A percentile compares a stretch with the other conserved stretches of the same genome.
phyloP scores from a whole-genome alignment of 2,888 invertebrate species.

The Drosophila conformis region DNA sequence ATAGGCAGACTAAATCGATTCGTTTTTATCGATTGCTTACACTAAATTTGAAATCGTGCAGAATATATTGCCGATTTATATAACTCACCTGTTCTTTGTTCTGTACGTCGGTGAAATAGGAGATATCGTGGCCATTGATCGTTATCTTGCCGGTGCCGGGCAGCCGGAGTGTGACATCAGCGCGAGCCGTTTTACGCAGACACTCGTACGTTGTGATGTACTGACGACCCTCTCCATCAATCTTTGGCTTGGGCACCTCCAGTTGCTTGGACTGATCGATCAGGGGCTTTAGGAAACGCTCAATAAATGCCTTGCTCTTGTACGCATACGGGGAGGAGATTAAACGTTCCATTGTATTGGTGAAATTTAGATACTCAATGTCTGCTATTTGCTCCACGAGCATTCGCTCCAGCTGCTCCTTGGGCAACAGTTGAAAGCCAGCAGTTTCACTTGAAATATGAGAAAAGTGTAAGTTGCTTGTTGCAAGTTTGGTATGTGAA shows the following conservation, averaged over 20 bases:
- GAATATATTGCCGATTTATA: background rate
- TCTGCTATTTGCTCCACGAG: constrained; percentile 90
- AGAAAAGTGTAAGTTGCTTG: background rate
- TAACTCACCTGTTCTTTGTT: constrained; percentile 91
- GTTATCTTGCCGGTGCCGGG: constrained; percentile 93
- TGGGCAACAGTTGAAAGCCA: constrained; percentile 88
- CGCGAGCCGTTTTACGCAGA: constrained; percentile 89
- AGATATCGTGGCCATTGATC: constrained; percentile 92
- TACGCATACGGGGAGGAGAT: constrained; percentile 90
- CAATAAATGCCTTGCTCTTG: constrained; percentile 90
- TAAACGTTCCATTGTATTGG: constrained; percentile 90
- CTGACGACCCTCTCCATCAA: constrained; percentile 89
- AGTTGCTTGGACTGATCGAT: constrained; percentile 87
- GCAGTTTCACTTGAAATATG: constrained; percentile 85
- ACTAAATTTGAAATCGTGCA: background rate
- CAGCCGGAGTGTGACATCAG: constrained; percentile 91
- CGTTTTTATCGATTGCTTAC: background rate
- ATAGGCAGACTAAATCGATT: background rate
- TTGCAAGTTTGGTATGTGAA: too few species aligned
- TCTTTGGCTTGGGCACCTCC: constrained; percentile 89
- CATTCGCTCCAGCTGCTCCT: constrained; percentile 88
- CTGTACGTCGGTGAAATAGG: constrained; percentile 90
- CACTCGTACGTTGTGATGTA: constrained; percentile 91
- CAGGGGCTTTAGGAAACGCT: constrained; percentile 88
- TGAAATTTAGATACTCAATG: constrained; percentile 90